Evolutionary conservation across 2,888 invertebrate species (phyloP), one percentile per base, ranked within the genome.

Genomic region (Frankliniella intonsa): DNA sequence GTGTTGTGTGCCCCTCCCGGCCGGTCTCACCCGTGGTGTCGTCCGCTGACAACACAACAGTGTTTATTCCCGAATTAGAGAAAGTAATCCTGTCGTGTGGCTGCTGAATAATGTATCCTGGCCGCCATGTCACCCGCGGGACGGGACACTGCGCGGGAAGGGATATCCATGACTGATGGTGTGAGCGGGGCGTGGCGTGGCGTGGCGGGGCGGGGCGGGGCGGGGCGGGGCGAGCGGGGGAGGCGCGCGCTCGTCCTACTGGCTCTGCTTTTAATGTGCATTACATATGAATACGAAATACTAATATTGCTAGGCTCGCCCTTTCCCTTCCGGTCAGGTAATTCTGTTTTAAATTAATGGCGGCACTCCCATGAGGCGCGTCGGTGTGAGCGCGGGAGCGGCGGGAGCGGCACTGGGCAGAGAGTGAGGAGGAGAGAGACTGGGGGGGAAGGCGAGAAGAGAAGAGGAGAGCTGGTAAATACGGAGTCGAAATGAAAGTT

Each of bases 111-210:
- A 62, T 62, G n/a, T 14, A 62, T 62, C 17, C 62, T 17, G 62
- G 62, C 11, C 62, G 62, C 5, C 38, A 38, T 38, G 38, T 62
- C 62, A 62, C 62, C 62, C 62, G 55, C 62, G 14, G 62, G 62
- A 62, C 14, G 19, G 62, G 62, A 10, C 14, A 14, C 55, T 10
- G 7, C 12, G 17, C 0, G 62, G 14, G 62, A 17, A 7, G 62
- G 62, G 62, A 62, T 62, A 62, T 62, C 62, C 62, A 62, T 62
- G 62, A 62, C 62, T 62, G 62, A 62, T 62, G 62, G 62, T n/a
- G 38, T 38, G 38, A 38, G 38, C 38, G 38, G n/a, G n/a, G n/a
- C n/a, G n/a, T n/a, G 38, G 38, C 38, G 38, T 2, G 38, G 38
- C 5, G 38, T 2, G 38, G 38, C 38, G 38, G 38, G 38, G 38